These are phyloP conservation scores for Drosophila busckii DNA, from an alignment of 1,140 invertebrate genomes.

Conservation along the genomic window DNA sequence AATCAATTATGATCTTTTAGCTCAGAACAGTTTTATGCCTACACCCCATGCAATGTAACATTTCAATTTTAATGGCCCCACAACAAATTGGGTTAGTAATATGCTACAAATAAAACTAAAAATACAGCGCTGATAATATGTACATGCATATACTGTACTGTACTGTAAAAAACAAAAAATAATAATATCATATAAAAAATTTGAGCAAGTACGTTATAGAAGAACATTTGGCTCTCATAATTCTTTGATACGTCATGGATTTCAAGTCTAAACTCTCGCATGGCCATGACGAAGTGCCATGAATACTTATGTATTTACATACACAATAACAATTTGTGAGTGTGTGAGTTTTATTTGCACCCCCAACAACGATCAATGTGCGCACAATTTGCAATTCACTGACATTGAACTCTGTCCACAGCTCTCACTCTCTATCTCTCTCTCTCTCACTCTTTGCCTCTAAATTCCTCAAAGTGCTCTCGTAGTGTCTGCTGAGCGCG, in stretches of 20 bases:
- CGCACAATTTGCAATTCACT: constrained; percentile 29
- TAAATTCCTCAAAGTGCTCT: too few relatives aligned
- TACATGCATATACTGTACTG: constrained; percentile 1
- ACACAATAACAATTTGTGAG: background rate
- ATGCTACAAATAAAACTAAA: constrained; percentile 38
- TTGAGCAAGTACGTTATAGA: too few relatives aligned
- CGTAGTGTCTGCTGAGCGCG: background rate
- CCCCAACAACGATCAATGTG: constrained; percentile 17
- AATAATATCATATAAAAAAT: too few relatives aligned
- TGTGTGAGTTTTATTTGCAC: constrained; percentile 11
- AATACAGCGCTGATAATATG: constrained; percentile 9
- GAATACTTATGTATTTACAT: background rate
- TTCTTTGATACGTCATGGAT: too few relatives aligned
- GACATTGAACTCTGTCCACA: constrained; percentile 36
- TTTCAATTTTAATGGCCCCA: constrained; percentile 54
- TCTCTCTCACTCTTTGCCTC: too few relatives aligned
- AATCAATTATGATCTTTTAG: too few relatives aligned
- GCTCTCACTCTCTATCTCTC: too few relatives aligned
- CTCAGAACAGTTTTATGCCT: too few relatives aligned
- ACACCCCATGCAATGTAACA: constrained; percentile 58
- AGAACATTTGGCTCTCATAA: too few relatives aligned
- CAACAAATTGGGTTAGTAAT: constrained; percentile 55
- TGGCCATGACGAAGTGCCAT: too few relatives aligned
- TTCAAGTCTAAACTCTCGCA: too few relatives aligned
- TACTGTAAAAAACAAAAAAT: too few relatives aligned